Percentiles rank a stretch among this genome's conserved stretches.
Evolutionary conservation across 2,797 vertebrate species (phyloP).

Genomic region (Scomberomorus guttatus): DNA sequence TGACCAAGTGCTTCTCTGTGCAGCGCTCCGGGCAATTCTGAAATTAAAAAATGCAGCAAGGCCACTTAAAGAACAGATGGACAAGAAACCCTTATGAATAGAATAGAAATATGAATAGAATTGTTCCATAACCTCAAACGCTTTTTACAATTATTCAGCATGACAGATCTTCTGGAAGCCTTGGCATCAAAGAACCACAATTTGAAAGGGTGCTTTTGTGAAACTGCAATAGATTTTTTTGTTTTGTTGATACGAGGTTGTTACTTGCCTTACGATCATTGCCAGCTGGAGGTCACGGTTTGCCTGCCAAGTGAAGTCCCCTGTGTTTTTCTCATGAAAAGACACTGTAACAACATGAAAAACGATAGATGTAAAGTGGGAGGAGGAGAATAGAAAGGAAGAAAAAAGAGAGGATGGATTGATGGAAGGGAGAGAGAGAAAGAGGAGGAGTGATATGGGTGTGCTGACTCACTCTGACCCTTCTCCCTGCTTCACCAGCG

Average conservation of each 20-base stretch:
- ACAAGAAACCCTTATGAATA: background rate
- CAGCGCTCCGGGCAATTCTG: background rate
- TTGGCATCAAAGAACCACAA: background rate
- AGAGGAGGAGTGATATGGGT: slow-evolving; percentile 81
- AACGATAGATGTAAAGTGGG: slow-evolving; percentile 44
- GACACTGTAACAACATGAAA: slow-evolving; percentile 34
- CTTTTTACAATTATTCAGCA: slow-evolving; percentile 16
- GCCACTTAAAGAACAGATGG: slow-evolving; percentile 32
- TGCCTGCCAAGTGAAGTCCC: slow-evolving; percentile 65
- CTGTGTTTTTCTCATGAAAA: slow-evolving; percentile 49
- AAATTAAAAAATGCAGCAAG: slow-evolving; percentile 41
- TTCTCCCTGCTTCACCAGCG: slow-evolving; percentile 74
- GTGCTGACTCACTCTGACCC: slow-evolving; percentile 83
- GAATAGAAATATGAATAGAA: background rate
- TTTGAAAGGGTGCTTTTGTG: slow-evolving; percentile 17
- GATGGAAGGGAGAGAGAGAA: slow-evolving; percentile 59
- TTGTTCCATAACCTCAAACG: background rate
- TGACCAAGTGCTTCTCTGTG: background rate
- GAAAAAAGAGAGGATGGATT: slow-evolving; percentile 61
- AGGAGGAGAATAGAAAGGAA: slow-evolving; percentile 49
- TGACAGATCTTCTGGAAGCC: slow-evolving; percentile 29
- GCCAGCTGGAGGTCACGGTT: slow-evolving; percentile 48
- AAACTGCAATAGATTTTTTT: slow-evolving; percentile 44
- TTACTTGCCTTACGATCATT: slow-evolving; percentile 37
- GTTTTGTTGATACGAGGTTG: slow-evolving; percentile 52